A percentile compares a stretch with the other conserved stretches of the same genome.
Evolutionary conservation across 2,888 invertebrate genomes (phyloP).

Genomic region (Megalurothrips usitatus): DNA sequence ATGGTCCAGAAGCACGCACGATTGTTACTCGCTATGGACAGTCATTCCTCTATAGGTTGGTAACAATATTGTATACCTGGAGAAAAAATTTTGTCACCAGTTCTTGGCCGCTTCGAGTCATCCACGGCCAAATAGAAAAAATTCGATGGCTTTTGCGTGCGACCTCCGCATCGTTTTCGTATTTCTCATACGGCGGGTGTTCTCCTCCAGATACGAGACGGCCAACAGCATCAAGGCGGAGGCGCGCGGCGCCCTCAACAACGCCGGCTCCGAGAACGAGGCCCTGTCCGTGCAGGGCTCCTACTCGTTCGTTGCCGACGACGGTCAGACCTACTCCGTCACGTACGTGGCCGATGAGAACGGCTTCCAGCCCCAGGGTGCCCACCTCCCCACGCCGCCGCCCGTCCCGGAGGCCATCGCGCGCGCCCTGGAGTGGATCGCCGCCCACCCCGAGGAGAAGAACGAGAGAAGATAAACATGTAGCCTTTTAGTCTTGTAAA

Average conservation of each 20-base stretch:
- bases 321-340: constrained; percentile 40
- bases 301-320: constrained; percentile 40
- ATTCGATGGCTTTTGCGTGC: too few species aligned
- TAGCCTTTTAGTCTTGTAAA: neutral
- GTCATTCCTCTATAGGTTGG: too few species aligned
- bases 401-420: constrained; percentile 65
- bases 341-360: constrained; percentile 57
- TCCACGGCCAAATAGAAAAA: too few species aligned
- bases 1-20: too few species aligned
- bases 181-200: neutral
- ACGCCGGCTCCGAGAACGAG: constrained; percentile 38
- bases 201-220: constrained; percentile 47
- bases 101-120: too few species aligned
- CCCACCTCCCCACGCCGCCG: constrained; percentile 73
- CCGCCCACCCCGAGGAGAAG: constrained; percentile 18
- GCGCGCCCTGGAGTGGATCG: constrained; percentile 37
- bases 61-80: too few species aligned
- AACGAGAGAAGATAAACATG: neutral
- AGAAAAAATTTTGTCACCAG: too few species aligned
- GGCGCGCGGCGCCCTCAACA: constrained; percentile 48
- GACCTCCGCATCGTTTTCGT: too few species aligned
- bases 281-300: constrained; percentile 41
- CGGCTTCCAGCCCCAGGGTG: constrained; percentile 71
- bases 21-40: too few species aligned
- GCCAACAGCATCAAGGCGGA: constrained; percentile 53